A percentile compares a stretch with the other conserved stretches of the same genome.
Evolutionary conservation across 1,140 invertebrate genomes (phyloP).

Genomic region (Aphelenchoides besseyi): DNA sequence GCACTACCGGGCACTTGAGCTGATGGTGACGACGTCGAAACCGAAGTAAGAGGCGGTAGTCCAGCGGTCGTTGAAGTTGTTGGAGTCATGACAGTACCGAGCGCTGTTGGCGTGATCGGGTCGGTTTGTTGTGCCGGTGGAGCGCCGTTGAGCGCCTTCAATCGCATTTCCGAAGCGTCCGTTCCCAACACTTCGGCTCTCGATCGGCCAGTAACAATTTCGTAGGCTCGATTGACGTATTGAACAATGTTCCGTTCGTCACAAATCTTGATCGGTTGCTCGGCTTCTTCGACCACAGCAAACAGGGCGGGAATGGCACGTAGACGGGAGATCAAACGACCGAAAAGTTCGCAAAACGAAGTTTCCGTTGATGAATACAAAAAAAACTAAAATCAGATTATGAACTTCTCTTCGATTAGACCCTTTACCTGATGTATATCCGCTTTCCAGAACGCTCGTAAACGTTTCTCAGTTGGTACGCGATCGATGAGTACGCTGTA

Average conservation of each 20-base stretch:
- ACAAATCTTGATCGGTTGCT: conserved; percentile 63
- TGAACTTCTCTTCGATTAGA: neutral
- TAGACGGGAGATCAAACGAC: conserved; percentile 47
- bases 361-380: conserved; percentile 47
- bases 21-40: neutral
- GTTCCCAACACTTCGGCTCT: conserved; percentile 53
- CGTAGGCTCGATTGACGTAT: conserved; percentile 60
- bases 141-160: conserved; percentile 26
- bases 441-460: conserved; percentile 25
- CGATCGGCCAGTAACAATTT: conserved; percentile 51
- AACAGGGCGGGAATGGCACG: conserved; percentile 60
- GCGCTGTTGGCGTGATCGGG: too few species aligned
- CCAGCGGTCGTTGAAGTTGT: conserved; percentile 14
- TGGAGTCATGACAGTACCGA: conserved; percentile 19
- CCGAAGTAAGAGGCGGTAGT: neutral
- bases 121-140: neutral
- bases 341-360: conserved; percentile 56
- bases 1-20: too few species aligned
- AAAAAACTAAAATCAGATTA: conserved; percentile 33
- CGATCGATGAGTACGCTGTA: conserved; percentile 40
- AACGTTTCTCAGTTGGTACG: conserved; percentile 32
- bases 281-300: conserved; percentile 59
- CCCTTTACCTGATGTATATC: conserved; percentile 32
- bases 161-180: conserved; percentile 39
- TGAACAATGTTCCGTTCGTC: conserved; percentile 60